Base-by-base conservation (phyloP, 2,797 vertebrate genomes). In the Rhincodon typus region DNA sequence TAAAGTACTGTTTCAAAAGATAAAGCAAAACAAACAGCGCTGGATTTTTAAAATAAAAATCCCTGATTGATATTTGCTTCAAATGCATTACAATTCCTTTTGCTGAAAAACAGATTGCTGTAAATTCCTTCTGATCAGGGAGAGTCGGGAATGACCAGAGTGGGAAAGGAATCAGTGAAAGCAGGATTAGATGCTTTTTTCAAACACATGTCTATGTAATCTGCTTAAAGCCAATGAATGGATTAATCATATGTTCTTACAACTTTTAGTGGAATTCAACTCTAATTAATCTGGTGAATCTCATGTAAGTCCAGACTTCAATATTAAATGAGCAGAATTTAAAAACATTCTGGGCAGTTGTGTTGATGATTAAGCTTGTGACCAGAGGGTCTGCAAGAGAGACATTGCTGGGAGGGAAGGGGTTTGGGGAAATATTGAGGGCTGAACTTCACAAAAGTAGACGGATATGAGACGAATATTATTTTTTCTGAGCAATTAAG, bases 241-340 rank as follows among this genome's bases (percentile, higher is more conserved):
- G 57, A 91, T 91, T 91, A 23, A 91, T 91, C 88, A n/a, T 42
- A 84, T 42, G 46, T 84, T 38, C 42, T 84, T 84, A 38, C 82
- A 46, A 46, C 42, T 46, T 21, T 25, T 46, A 5, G 5, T 84
- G 42, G 34, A 13, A 90, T n/a, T 34, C 53, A 25, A 23, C 17
- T 17, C 23, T 66, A 91, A 91, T 67, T 91, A n/a, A 91, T 91
- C 88, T 23, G 57, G 34, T 66, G 17, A 91, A 91, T 67, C 62
- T 21, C 34, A 25, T 27, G 62, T 30, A 93, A 38, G 23, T 42
- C 62, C 57, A 91, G 57, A 66, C 30, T 57, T 25, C 38, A 93
- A 93, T 93, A 38, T 42, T 12, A 69, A 25, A 93, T 69, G 67
- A 25, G n/a, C 7, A 69, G 62, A 25, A 69, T 69, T 93, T 25